Base-by-base conservation (phyloP, 2,888 invertebrate genomes). In the Dicycla oo region DNA sequence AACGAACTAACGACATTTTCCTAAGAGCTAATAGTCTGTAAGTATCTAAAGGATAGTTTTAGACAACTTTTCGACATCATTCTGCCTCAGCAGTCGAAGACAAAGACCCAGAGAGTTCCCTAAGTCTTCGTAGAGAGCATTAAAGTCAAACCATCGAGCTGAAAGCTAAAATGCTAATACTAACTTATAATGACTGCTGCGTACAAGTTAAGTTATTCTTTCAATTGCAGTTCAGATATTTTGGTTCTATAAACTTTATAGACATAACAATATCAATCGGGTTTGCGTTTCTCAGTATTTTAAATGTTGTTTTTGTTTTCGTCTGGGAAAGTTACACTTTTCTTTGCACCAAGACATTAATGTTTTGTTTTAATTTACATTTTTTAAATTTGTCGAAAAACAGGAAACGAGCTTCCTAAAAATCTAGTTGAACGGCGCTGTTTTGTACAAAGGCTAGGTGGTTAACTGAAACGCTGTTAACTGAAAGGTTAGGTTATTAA, bases 71-170 rank as follows among this genome's bases (percentile, higher is more conserved):
- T 51, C 65, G 68, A 85, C 85, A 84, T 87, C 87, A 87, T 86
- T 88, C 87, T 81, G 81, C 84, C 66, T 86, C 84, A 87, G 74
- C 81, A 86, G 82, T 79, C 73, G 70, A 80, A 87, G 86, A 92
- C 91, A 92, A 92, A 90, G 91, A 86, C 83, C 79, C 86, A 72
- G 51, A 66, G 78, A 91, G 88, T 91, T 91, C 83, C 79, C 88
- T 91, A 92, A 93, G 92, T 90, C 90, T 88, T 88, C 85, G 70
- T 75, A 63, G 83, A 88, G 89, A 88, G 90, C 85, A 90, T 91
- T 91, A 90, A 89, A 90, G 84, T 88, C 88, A 86, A 87, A 86
- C 91, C 90, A 80, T 89, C 75, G 86, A 87, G 85, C 86, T 78
- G 85, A 43, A 71, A 89, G 87, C 86, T 90, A 85, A 89, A 90